A percentile compares a stretch with the other conserved stretches of the same genome.
These are phyloP conservation scores for Tetramorium bicarinatum DNA, from an alignment of 2,888 invertebrate species.

Conservation along the genomic window DNA sequence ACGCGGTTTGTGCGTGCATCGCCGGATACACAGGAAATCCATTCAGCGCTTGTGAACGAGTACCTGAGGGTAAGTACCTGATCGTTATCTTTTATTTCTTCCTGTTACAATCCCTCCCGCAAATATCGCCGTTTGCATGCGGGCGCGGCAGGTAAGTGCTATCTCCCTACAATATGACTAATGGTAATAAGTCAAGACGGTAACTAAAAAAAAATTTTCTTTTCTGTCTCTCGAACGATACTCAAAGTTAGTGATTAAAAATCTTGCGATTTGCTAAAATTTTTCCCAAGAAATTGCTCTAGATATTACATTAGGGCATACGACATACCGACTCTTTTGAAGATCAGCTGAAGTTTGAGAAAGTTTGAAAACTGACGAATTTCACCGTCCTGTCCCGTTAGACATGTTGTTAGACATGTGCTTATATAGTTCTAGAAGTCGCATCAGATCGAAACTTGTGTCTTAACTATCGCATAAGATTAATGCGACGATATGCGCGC, in stretches of 20 bases:
- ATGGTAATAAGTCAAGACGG: slow-evolving; percentile 46
- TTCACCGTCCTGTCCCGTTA: slow-evolving; percentile 34
- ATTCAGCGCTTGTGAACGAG: slow-evolving; percentile 84
- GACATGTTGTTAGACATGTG: slow-evolving; percentile 12
- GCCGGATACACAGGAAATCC: slow-evolving; percentile 88
- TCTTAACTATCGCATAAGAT: slow-evolving; percentile 22
- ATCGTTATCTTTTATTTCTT: slow-evolving; percentile 21
- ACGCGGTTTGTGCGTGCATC: slow-evolving; percentile 88
- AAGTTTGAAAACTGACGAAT: not conserved
- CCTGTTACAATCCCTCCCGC: slow-evolving; percentile 15
- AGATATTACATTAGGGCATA: not conserved
- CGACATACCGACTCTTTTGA: not conserved
- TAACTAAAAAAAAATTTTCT: not conserved
- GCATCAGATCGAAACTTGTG: not conserved
- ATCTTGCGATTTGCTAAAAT: not conserved
- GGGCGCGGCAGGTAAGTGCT: slow-evolving; percentile 78
- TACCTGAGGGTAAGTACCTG: slow-evolving; percentile 79
- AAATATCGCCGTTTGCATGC: slow-evolving; percentile 68
- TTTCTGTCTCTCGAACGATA: not conserved
- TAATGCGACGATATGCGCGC: slow-evolving; percentile 13
- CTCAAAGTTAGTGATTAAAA: slow-evolving; percentile 1
- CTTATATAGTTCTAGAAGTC: slow-evolving; percentile 15
- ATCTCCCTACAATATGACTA: slow-evolving; percentile 54
- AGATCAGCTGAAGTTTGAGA: not conserved
- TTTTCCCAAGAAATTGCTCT: not conserved